Evolutionary conservation across 2,113 vertebrate species (phyloP), one percentile per base, ranked within the genome.

Genomic region (Pachycephala philippinensis): DNA sequence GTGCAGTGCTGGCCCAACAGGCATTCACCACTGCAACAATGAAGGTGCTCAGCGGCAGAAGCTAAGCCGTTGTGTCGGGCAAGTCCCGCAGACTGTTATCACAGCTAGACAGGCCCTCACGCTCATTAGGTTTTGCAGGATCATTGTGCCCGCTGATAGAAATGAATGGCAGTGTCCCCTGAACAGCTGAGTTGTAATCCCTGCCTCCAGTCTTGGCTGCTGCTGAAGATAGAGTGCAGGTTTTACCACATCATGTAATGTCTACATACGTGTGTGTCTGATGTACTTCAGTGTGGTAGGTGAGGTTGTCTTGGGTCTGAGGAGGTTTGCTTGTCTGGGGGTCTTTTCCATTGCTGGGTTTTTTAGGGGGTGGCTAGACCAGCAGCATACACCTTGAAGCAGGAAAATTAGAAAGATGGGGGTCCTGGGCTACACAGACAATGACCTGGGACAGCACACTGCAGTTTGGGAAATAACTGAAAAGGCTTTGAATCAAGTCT

Each of bases 1-100:
- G 79, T 97, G 95, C 85, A 95, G 93, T 68, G 95, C 85, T 96
- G 92, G 90, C 83, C 95, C 82, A 70, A 61, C 87, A 75, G 87
- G 86, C 88, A 94, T 95, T 95, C 88, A 81, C 15, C 40, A 2
- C 60, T 69, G 79, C 85, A 86, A 84, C 88, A 95, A 90, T 90
- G 88, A 64, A 96, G 93, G 88, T 92, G 84, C 92, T 92, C 79
- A 31, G 64, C 2, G 5, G 76, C 95, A 94, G 85, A 74, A 84
- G 76, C 92, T 77, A 22, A 93, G 93, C 82, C 11, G 39, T 53
- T 91, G 75, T 80, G 82, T 74, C 10, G 1, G 79, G 59, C 72
- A 24, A 63, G 95, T 66, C 93, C 59, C 28, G 1, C 90, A 88
- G 85, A 80, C 93, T 70, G 90, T 93, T 96, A 96, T 89, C 95